Conservation (phyloP, 2,888 invertebrate genomes). For the Dasysyrphus tricinctus region DNA sequence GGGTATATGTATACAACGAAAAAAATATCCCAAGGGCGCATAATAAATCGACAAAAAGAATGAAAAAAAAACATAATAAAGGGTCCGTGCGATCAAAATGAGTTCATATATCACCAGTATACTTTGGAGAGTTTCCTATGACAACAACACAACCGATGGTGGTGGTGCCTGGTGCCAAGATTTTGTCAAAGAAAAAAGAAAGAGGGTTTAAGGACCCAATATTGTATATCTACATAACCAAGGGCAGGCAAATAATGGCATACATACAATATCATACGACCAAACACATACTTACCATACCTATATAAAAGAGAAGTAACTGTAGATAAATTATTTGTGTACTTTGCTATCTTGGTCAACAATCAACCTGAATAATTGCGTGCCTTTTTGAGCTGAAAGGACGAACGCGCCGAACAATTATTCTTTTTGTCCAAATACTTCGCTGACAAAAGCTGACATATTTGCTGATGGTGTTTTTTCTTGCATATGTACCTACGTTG, state of each 20-base stretch:
- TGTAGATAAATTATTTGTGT: slow-evolving; percentile 51
- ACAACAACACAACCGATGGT: slow-evolving; percentile 7
- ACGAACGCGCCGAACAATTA: slow-evolving; percentile 68
- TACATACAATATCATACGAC: not conserved
- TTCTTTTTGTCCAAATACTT: slow-evolving; percentile 68
- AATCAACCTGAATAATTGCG: slow-evolving; percentile 75
- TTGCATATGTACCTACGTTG: slow-evolving; percentile 24
- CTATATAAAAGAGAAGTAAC: not conserved
- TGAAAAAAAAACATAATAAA: slow-evolving; percentile 54
- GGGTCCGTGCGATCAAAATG: slow-evolving; percentile 69
- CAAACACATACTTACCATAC: not conserved
- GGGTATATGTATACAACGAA: not conserved
- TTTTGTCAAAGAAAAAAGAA: slow-evolving; percentile 37
- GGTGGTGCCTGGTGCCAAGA: not conserved
- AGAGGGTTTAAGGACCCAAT: slow-evolving; percentile 42
- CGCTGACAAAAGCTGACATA: slow-evolving; percentile 70
- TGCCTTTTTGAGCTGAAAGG: slow-evolving; percentile 64
- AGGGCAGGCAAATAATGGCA: slow-evolving; percentile 25
- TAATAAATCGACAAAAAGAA: slow-evolving; percentile 65
- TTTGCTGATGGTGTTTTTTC: slow-evolving; percentile 70
- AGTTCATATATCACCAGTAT: slow-evolving; percentile 70
- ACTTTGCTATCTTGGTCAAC: slow-evolving; percentile 61
- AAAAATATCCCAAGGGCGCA: slow-evolving; percentile 56
- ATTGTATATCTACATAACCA: slow-evolving; percentile 20
- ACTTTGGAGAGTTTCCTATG: slow-evolving; percentile 42